Base-by-base conservation (phyloP, 2,888 invertebrate species). In the Periphyllus acericola region DNA sequence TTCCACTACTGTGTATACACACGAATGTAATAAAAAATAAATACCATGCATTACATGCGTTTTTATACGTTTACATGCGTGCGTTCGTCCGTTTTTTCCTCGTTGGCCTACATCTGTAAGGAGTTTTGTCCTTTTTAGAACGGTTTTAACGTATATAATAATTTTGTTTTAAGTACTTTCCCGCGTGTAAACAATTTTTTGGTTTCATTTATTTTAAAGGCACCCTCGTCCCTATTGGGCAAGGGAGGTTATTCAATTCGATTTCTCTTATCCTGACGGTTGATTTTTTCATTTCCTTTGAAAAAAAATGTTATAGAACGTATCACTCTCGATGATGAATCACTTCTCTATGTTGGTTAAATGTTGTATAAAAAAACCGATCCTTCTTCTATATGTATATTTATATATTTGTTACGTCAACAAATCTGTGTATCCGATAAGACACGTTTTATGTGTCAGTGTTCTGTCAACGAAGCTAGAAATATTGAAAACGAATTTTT, bases 321-420 rank as follows among this genome's bases (percentile, higher is more conserved):
- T 72, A 72, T 29, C 55, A 36, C 14, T 5, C 19, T 55, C 74
- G 55, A 74, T 74, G 36, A 74, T 74, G 29, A 83, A 83, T 83
- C 36, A 83, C 36, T 74, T 60, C 21, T 74, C 55, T 21, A 21
- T 36, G 74, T 83, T 21, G 55, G 74, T 55, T 83, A 83, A 74
- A 74, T 74, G 32, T 36, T 74, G 19, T 74, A 55, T 72, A 19
- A 34, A 82, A 72, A 55, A 19, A 68, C 0, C 8, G 5, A 72
- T 36, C 34, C 2, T 19, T 19, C 3, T 55, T 74, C 36, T 74
- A 55, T 25, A 19, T 55, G 17, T 55, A 55, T 55, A 40, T 55
- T 11, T 19, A 9, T 55, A 55, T 19, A 55, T 55, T 17, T 52
- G 34, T 55, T 55, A 83, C 72, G 74, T 36, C 72, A 55, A 55